phyloP scores from a whole-genome alignment of 2,113 vertebrate species.

The Corythornis vintsioides region DNA sequence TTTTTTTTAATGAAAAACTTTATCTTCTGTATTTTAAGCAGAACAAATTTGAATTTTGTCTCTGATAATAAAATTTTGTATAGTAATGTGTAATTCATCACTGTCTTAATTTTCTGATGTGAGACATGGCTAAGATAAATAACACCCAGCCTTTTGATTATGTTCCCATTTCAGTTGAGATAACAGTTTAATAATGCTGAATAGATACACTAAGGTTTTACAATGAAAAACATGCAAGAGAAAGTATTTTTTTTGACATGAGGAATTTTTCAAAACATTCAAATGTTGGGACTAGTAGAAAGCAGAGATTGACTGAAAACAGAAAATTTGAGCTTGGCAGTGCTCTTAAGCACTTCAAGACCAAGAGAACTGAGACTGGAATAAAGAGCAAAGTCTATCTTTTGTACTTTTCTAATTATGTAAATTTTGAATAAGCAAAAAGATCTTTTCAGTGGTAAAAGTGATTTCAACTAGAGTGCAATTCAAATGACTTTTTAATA shows the following conservation, averaged over 20 bases:
- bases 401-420: constrained; percentile 58
- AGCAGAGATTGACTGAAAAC: not conserved
- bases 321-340: not conserved
- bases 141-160: constrained; percentile 46
- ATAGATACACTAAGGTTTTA: not conserved
- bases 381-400: not conserved
- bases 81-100: constrained; percentile 73
- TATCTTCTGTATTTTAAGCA: constrained; percentile 77
- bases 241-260: not conserved
- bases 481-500: constrained; percentile 75
- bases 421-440: constrained; percentile 70
- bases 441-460: constrained; percentile 68
- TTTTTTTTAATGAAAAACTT: constrained; percentile 70
- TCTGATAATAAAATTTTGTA: constrained; percentile 81
- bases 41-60: constrained; percentile 77
- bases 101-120: constrained; percentile 74
- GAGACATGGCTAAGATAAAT: constrained; percentile 63
- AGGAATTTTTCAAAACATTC: constrained; percentile 19
- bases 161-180: constrained; percentile 46
- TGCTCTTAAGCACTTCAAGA: not conserved
- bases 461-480: constrained; percentile 69
- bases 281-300: not conserved
- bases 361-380: not conserved
- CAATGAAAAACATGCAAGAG: not conserved
- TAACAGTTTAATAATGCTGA: constrained; percentile 39